These are phyloP conservation scores for Ardeotis arabs DNA, from an alignment of 2,113 vertebrate species.

Conservation along the genomic window DNA sequence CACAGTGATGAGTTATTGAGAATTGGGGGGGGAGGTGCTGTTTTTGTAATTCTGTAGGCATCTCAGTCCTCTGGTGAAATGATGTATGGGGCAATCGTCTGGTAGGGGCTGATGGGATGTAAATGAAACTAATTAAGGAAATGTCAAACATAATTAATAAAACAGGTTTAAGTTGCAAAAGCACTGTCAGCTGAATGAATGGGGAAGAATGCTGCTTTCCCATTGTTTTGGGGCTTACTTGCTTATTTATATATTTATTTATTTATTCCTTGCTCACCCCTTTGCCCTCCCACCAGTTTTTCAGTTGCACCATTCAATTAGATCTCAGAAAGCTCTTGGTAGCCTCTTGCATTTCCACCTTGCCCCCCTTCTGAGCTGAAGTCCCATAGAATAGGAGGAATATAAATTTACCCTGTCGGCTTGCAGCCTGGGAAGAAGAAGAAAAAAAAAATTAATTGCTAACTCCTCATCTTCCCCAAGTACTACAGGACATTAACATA, in stretches of 20 bases:
- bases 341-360: constrained; percentile 69
- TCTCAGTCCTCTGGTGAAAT: constrained; percentile 76
- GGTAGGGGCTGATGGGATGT: constrained; percentile 91
- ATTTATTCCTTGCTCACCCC: background rate
- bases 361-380: constrained; percentile 77
- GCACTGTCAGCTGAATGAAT: constrained; percentile 84
- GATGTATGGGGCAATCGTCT: constrained; percentile 89
- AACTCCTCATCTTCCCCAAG: constrained; percentile 90
- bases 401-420: constrained; percentile 91
- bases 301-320: constrained; percentile 77
- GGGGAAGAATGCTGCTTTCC: constrained; percentile 75
- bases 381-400: constrained; percentile 83
- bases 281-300: constrained; percentile 63
- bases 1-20: constrained; percentile 23
- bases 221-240: constrained; percentile 67
- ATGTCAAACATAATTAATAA: constrained; percentile 99
- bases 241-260: constrained; percentile 53
- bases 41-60: constrained; percentile 80
- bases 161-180: constrained; percentile 98
- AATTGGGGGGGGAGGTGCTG: background rate
- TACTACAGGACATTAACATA: constrained; percentile 97
- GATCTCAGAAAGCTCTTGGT: constrained; percentile 80
- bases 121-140: constrained; percentile 99
- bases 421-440: constrained; percentile 80
- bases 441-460: constrained; percentile 89